A percentile compares a stretch with the other conserved stretches of the same genome.
Evolutionary conservation across 1,140 invertebrate species (phyloP).

Genomic region (Drosophila erecta): DNA sequence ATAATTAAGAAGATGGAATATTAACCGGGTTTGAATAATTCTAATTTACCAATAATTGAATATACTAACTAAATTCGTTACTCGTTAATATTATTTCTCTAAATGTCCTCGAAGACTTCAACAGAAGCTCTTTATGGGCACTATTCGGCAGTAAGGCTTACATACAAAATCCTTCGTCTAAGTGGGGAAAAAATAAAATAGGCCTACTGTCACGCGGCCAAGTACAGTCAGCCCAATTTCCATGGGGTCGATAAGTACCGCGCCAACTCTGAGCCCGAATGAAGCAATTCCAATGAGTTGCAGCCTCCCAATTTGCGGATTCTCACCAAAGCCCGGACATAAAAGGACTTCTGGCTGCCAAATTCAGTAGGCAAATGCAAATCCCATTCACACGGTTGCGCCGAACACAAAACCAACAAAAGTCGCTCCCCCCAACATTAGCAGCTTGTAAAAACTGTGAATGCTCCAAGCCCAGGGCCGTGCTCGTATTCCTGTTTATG

Average conservation of each 20-base stretch:
- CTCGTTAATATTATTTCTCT: not conserved
- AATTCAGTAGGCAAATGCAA: constrained; percentile 44
- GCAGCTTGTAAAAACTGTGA: constrained; percentile 72
- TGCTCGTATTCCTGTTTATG: constrained; percentile 48
- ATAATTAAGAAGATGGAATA: not conserved
- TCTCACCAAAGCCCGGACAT: constrained; percentile 33
- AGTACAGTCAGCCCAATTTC: constrained; percentile 21
- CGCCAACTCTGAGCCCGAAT: constrained; percentile 17
- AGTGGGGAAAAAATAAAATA: constrained; percentile 15
- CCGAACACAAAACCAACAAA: not conserved
- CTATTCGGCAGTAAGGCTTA: not conserved
- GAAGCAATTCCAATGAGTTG: constrained; percentile 41
- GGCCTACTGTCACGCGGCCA: not conserved
- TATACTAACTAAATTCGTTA: too few species aligned
- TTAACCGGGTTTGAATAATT: too few species aligned
- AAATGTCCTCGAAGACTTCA: not conserved
- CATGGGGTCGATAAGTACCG: constrained; percentile 11
- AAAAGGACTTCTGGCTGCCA: constrained; percentile 43
- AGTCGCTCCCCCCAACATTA: constrained; percentile 56
- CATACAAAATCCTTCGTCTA: not conserved
- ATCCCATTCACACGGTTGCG: constrained; percentile 25
- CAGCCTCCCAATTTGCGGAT: constrained; percentile 28
- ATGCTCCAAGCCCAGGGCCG: constrained; percentile 40
- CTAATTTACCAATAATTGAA: not conserved
- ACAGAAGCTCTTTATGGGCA: not conserved